phyloP scores from a whole-genome alignment of 2,888 invertebrate species.

The Nowickia ferox region DNA sequence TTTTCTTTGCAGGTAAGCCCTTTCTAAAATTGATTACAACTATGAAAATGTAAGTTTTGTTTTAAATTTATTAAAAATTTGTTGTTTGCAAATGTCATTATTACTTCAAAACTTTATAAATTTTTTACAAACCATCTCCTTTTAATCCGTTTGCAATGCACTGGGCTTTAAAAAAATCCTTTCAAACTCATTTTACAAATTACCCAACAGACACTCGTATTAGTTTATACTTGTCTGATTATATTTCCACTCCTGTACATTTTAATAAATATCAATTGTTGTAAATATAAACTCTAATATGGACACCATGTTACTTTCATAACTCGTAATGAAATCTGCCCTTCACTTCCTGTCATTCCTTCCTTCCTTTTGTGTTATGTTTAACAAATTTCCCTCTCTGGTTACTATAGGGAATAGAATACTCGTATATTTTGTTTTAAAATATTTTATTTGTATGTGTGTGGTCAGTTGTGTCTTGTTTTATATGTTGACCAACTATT shows the following conservation, averaged over 20 bases:
- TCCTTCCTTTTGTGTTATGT: conserved; percentile 7
- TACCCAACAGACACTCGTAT: conserved; percentile 32
- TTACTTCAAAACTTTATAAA: neutral
- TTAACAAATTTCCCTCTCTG: conserved; percentile 4
- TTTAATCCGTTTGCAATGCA: neutral
- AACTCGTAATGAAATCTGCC: conserved; percentile 25
- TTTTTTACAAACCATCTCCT: neutral
- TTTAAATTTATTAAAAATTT: conserved; percentile 36
- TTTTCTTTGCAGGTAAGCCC: conserved; percentile 61
- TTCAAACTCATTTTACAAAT: conserved; percentile 66
- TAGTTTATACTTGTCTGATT: neutral
- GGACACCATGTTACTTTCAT: conserved; percentile 34
- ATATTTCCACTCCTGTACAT: conserved; percentile 28
- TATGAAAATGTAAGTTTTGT: conserved; percentile 43
- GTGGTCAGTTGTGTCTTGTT: conserved; percentile 9
- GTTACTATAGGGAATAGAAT: conserved; percentile 53
- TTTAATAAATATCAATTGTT: conserved; percentile 69
- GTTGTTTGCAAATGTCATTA: conserved; percentile 7
- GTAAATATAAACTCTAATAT: conserved; percentile 42
- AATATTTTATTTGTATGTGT: conserved; percentile 4
- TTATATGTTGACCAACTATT: conserved; percentile 63
- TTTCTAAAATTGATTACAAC: neutral
- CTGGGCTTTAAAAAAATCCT: conserved; percentile 30
- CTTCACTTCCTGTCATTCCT: conserved; percentile 25
- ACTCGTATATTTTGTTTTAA: conserved; percentile 9